Percentiles rank a stretch among this genome's conserved stretches.
Evolutionary conservation across 2,797 vertebrate species (phyloP).

Genomic region (Eospalax fontanierii): DNA sequence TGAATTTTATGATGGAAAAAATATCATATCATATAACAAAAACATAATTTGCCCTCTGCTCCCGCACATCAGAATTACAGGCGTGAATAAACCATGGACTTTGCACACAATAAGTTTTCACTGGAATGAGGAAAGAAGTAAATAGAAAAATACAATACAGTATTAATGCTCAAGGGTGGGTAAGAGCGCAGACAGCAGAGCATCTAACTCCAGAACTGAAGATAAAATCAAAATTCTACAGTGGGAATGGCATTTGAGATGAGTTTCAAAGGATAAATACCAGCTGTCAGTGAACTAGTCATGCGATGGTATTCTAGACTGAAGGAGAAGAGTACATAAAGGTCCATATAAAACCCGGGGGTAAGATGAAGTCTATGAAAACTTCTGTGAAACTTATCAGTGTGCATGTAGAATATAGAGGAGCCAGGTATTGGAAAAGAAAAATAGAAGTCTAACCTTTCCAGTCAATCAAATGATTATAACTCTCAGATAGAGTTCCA

Average conservation of each 20-base stretch:
- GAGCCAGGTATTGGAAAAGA: constrained; percentile 7
- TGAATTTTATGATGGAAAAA: constrained; percentile 17
- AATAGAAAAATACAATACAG: constrained; percentile 54
- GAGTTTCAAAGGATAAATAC: background rate
- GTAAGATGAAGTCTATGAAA: background rate
- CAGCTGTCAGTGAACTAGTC: background rate
- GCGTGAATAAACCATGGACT: constrained; percentile 55
- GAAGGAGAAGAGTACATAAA: background rate
- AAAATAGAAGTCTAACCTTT: constrained; percentile 61
- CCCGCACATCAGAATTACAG: background rate
- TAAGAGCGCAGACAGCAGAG: constrained; percentile 10
- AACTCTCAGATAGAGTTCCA: background rate
- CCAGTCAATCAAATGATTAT: constrained; percentile 47
- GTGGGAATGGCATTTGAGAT: constrained; percentile 19
- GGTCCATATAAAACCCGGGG: constrained; percentile 19
- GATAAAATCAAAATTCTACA: constrained; percentile 68
- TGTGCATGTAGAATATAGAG: background rate
- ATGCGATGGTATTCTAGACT: background rate
- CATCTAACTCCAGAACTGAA: background rate
- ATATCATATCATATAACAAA: background rate
- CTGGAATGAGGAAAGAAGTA: constrained; percentile 1
- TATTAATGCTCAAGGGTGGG: constrained; percentile 29
- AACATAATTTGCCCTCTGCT: background rate
- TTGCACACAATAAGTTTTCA: constrained; percentile 50
- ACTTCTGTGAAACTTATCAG: background rate